Base-by-base conservation (phyloP, 2,888 invertebrate genomes). In the Candidula unifasciata region DNA sequence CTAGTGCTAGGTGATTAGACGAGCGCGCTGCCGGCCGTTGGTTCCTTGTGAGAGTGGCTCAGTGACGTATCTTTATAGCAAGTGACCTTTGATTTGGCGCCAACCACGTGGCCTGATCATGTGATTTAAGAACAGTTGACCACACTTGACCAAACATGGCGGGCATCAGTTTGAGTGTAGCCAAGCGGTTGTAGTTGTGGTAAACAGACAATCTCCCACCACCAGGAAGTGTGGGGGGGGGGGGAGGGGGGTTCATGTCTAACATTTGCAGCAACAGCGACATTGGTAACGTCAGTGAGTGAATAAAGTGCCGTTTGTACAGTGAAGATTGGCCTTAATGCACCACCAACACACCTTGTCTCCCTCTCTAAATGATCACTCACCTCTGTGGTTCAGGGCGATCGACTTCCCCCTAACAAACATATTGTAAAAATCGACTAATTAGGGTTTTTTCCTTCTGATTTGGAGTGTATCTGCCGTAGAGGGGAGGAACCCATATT, bases 111-210 rank as follows among this genome's bases (percentile, higher is more conserved):
- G 35, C 21, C 60, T 24, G 64, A 37, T 13, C 78, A 35, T n/a
- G 30, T 30, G 57, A 78, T 64, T 60, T 10, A 66, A 18, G 79
- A 30, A 13, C 52, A 44, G 37, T 66, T 64, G 33, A 21, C 18
- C 52, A 27, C 79, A 79, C 79, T 66, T 79, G 79, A 79, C 79
- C 0, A 37, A 79, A 79, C 68, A 68, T 27, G 68, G 66, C 18
- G 64, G 37, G 13, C 64, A 44, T 35, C 44, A 18, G 54, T 27
- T 74, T 54, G 27, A 74, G 54, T 74, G 54, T 30, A 54, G 54
- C 52, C 27, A 16, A 52, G 30, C 27, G 30, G 30, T 57, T 16
- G 52, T 18, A 30, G 27, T 33, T 60, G 18, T n/a, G n/a, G n/a
- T 18, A 60, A 60, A 44, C 44, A 44, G 44, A 44, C 44, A 24